A percentile compares a stretch with the other conserved stretches of the same genome.
phyloP scores from a whole-genome alignment of 2,113 vertebrate genomes.

The Chloropsis cyanopogon region DNA sequence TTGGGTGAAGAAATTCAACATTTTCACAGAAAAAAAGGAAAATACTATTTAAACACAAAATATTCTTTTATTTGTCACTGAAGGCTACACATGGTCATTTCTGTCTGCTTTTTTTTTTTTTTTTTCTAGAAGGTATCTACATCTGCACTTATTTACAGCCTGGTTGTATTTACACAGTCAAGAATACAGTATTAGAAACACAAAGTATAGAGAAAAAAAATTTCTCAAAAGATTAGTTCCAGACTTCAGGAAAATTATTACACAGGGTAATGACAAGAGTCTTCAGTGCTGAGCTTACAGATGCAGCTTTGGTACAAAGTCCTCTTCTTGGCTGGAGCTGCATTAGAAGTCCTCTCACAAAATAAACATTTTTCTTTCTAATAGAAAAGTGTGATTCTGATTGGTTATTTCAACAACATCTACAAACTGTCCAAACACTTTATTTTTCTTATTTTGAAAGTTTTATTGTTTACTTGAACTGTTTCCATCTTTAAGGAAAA shows the following conservation, averaged over 20 bases:
- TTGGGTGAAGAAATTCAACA: background rate
- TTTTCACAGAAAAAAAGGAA: background rate
- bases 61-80: constrained; percentile 96
- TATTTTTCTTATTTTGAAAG: background rate
- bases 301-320: constrained; percentile 67
- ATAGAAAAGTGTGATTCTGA: constrained; percentile 59
- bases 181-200: constrained; percentile 90
- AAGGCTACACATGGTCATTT: constrained; percentile 94
- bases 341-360: constrained; percentile 59
- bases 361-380: constrained; percentile 32
- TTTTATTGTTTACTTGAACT: constrained; percentile 15
- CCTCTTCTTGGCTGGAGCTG: constrained; percentile 32
- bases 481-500: background rate
- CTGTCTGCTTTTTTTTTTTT: constrained; percentile 74
- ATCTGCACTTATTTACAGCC: constrained; percentile 97
- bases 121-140: constrained; percentile 96
- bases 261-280: constrained; percentile 77
- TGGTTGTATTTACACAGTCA: constrained; percentile 91
- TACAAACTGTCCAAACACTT: background rate
- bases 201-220: constrained; percentile 77
- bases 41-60: constrained; percentile 91
- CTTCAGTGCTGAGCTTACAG: constrained; percentile 67
- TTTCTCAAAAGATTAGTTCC: constrained; percentile 81
- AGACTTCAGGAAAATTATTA: constrained; percentile 79
- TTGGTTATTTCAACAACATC: constrained; percentile 1